Percentiles rank a stretch among this genome's conserved stretches.
phyloP scores from a whole-genome alignment of 2,797 vertebrate genomes.

The Borostomias antarcticus region DNA sequence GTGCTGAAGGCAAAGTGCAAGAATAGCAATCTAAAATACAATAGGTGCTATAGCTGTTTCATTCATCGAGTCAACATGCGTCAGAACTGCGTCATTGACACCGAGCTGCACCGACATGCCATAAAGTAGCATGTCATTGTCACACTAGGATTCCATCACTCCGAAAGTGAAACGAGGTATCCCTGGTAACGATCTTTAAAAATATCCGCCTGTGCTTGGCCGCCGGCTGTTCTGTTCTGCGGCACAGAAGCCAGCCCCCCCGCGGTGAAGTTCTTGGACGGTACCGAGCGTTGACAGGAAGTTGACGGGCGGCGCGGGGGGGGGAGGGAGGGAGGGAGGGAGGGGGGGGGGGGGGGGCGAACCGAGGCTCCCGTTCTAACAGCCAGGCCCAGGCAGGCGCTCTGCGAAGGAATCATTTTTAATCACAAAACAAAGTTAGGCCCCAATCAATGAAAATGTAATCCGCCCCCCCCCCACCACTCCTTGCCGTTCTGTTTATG shows the following conservation, averaged over 20 bases:
- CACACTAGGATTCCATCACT: not conserved
- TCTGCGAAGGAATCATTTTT: constrained; percentile 45
- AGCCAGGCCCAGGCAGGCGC: constrained; percentile 30
- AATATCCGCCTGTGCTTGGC: not conserved
- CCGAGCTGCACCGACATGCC: too few species aligned
- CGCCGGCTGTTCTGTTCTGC: not conserved
- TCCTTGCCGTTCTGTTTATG: constrained; percentile 60
- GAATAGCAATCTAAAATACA: too few species aligned
- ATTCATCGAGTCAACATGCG: too few species aligned
- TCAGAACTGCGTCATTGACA: too few species aligned
- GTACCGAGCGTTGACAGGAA: constrained; percentile 55
- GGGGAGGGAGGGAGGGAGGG: constrained; percentile 12
- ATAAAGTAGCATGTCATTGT: too few species aligned
- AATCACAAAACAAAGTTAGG: constrained; percentile 62
- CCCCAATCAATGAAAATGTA: constrained; percentile 72
- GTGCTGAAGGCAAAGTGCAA: too few species aligned
- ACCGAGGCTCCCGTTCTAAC: too few species aligned
- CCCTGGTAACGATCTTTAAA: not conserved
- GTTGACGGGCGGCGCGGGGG: not conserved
- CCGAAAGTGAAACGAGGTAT: not conserved
- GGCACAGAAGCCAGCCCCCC: constrained; percentile 11
- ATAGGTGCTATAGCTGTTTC: too few species aligned
- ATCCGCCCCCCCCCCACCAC: too few species aligned
- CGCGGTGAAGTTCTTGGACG: constrained; percentile 29
- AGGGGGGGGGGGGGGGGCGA: constrained; percentile 7